A percentile compares a stretch with the other conserved stretches of the same genome.
Conservation (phyloP, 2,797 vertebrate species). For the Sebastes wilsoni region DNA sequence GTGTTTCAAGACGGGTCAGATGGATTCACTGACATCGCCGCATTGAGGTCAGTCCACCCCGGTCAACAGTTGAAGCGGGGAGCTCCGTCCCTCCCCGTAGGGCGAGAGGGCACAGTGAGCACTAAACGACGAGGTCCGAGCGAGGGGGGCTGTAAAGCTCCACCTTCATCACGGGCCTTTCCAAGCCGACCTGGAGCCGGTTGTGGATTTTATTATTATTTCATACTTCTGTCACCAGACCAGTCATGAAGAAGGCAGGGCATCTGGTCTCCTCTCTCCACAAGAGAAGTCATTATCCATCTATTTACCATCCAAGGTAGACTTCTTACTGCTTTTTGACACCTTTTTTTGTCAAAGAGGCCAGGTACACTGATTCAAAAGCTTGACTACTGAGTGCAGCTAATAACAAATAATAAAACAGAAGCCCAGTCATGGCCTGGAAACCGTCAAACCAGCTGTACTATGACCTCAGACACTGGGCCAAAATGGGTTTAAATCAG, state of each 20-base stretch:
- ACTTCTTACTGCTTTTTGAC: constrained; percentile 9
- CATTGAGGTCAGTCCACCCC: too few species aligned
- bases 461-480: background rate
- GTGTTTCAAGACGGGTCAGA: too few species aligned
- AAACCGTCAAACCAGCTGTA: background rate
- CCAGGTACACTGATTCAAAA: background rate
- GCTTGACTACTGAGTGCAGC: background rate
- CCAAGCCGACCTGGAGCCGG: too few species aligned
- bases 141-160: too few species aligned
- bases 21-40: too few species aligned
- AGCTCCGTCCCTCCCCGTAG: too few species aligned
- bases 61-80: too few species aligned
- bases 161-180: too few species aligned
- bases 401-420: constrained; percentile 20
- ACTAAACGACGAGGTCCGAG: too few species aligned
- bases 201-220: background rate
- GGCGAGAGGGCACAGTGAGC: too few species aligned
- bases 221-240: background rate
- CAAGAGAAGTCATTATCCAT: constrained; percentile 14
- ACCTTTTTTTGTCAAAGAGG: background rate
- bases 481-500: background rate
- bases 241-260: constrained; percentile 1
- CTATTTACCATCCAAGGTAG: constrained; percentile 6
- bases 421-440: background rate
- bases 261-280: constrained; percentile 7